A percentile compares a stretch with the other conserved stretches of the same genome.
Evolutionary conservation across 1,140 invertebrate species (phyloP).

Genomic region (Dolichoris vasculosae): DNA sequence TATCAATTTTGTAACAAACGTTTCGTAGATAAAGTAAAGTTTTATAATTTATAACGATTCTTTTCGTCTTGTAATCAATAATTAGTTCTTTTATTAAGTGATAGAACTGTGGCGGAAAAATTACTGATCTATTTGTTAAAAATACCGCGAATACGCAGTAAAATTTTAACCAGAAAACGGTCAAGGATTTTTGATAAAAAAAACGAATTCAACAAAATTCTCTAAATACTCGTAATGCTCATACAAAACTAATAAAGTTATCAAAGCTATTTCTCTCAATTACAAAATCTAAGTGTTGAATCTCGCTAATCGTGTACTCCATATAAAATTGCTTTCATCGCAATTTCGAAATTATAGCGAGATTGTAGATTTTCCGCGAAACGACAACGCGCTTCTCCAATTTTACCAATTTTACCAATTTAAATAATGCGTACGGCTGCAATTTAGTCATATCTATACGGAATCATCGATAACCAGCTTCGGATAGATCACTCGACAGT

Average conservation of each 20-base stretch:
- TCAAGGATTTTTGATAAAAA: neutral
- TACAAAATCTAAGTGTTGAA: neutral
- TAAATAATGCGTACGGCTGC: neutral
- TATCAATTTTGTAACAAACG: neutral
- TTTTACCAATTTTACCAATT: too few relatives aligned
- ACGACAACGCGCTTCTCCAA: too few relatives aligned
- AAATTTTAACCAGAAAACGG: neutral
- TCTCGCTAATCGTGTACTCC: too few relatives aligned
- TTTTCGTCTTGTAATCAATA: neutral
- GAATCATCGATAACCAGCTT: neutral
- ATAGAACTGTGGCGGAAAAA: neutral
- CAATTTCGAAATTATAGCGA: too few relatives aligned
- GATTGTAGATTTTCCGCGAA: too few relatives aligned
- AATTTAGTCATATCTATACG: neutral
- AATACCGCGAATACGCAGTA: neutral
- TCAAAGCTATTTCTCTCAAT: neutral
- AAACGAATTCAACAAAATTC: neutral
- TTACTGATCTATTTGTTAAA: too few relatives aligned
- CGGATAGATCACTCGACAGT: neutral
- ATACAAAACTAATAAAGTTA: too few relatives aligned
- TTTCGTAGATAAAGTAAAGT: neutral
- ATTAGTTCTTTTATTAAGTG: neutral
- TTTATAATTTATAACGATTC: too few relatives aligned
- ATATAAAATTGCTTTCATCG: too few relatives aligned
- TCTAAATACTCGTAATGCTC: neutral